These are phyloP conservation scores for Solea solea DNA, from an alignment of 2,113 vertebrate species.

Conservation along the genomic window DNA sequence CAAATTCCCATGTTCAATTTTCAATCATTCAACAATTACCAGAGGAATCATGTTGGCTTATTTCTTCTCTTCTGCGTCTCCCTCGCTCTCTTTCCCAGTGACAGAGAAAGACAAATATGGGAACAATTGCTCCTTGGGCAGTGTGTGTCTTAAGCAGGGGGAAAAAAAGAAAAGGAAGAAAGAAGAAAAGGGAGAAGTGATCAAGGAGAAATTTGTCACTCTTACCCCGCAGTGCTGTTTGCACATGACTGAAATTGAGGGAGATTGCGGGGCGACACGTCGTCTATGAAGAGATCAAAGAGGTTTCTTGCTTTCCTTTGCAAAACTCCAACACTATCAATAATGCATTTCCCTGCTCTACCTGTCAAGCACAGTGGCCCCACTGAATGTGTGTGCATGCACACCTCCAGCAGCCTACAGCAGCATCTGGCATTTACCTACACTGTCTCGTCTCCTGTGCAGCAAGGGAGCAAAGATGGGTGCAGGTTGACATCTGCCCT, in stretches of 20 bases:
- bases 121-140: slow-evolving; percentile 52
- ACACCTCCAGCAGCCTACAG: slow-evolving; percentile 48
- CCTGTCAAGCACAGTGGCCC: slow-evolving; percentile 31
- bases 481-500: slow-evolving; percentile 52
- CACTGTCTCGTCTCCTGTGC: slow-evolving; percentile 40
- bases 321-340: slow-evolving; percentile 74
- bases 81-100: slow-evolving; percentile 22
- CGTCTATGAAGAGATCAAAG: slow-evolving; percentile 72
- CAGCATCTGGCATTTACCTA: slow-evolving; percentile 55
- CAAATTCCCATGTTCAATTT: slow-evolving; percentile 64
- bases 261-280: slow-evolving; percentile 57
- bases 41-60: slow-evolving; percentile 42
- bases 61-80: slow-evolving; percentile 18
- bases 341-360: slow-evolving; percentile 68
- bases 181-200: slow-evolving; percentile 67
- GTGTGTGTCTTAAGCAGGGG: slow-evolving; percentile 32
- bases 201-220: slow-evolving; percentile 66
- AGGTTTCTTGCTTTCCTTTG: slow-evolving; percentile 59
- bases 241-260: slow-evolving; percentile 48
- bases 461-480: slow-evolving; percentile 34
- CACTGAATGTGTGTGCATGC: slow-evolving; percentile 14
- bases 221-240: slow-evolving; percentile 45
- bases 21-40: slow-evolving; percentile 59
- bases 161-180: slow-evolving; percentile 23
- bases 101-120: slow-evolving; percentile 49